phyloP scores from a whole-genome alignment of 2,888 invertebrate genomes.

The Campoletis raptor region DNA sequence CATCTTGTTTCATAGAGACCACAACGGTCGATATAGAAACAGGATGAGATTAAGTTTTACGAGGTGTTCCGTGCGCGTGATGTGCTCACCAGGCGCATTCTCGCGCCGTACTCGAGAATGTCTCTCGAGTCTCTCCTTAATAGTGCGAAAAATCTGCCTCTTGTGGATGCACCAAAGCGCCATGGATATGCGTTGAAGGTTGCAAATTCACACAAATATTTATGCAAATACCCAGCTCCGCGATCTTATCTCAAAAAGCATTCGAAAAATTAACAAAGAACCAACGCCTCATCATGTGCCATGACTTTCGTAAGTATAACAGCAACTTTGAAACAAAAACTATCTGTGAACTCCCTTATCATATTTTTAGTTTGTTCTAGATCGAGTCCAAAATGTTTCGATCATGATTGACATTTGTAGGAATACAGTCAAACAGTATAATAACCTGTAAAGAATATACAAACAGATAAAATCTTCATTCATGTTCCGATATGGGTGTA shows the following conservation, averaged over 20 bases:
- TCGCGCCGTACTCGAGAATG: slow-evolving; percentile 29
- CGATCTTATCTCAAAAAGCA: slow-evolving; percentile 56
- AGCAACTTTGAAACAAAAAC: not conserved
- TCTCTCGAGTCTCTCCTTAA: slow-evolving; percentile 21
- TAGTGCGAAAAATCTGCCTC: slow-evolving; percentile 12
- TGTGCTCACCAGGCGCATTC: slow-evolving; percentile 40
- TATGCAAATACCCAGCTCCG: slow-evolving; percentile 21
- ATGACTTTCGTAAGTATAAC: not conserved
- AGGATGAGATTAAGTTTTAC: slow-evolving; percentile 45
- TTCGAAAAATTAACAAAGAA: slow-evolving; percentile 46
- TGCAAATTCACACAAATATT: slow-evolving; percentile 27
- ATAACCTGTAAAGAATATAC: not conserved
- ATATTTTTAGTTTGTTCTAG: not conserved
- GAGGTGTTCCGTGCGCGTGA: slow-evolving; percentile 41
- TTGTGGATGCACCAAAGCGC: slow-evolving; percentile 11
- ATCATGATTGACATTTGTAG: not conserved
- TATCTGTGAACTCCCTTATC: not conserved
- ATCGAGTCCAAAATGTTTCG: not conserved
- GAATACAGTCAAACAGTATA: not conserved
- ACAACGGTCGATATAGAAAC: slow-evolving; percentile 18
- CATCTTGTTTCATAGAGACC: slow-evolving; percentile 42
- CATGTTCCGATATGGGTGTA: not conserved
- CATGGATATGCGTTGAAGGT: slow-evolving; percentile 22
- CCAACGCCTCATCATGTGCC: not conserved
- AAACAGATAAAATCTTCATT: not conserved